Base-by-base conservation (phyloP, 2,113 vertebrate genomes). In the Solenodon paradoxus region DNA sequence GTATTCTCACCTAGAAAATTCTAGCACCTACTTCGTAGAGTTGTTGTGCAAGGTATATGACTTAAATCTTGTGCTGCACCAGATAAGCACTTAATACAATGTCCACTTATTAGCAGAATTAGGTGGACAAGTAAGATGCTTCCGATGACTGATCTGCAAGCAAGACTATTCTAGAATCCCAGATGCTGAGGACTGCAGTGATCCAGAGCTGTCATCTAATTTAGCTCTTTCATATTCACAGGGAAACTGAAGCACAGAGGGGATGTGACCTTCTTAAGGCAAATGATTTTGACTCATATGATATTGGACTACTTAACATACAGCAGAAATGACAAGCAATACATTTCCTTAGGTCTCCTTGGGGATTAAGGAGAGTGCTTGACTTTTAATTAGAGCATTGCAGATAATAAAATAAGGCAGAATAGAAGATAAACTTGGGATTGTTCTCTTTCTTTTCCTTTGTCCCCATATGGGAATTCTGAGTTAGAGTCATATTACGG, bases 351-450 rank as follows among this genome's bases (percentile, higher is more conserved):
- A 51, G 66, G 42, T 89, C 64, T 87, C 96, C 7, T 1, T 49
- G 75, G 92, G 64, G 64, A 90, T 90, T 91, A 51, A 40, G 57
- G 45, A 80, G 80, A 79, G 35, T 7, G 13, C 57, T 87, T 87
- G 82, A 71, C 57, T 95, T 96, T 96, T 94, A 81, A 74, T 96
- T 92, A 90, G 92, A 96, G 45, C 26, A 69, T 87, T 91, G 77
- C 35, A 89, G 74, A 64, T 82, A 69, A 42, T 92, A 91, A 82
- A 85, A 28, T 57, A 64, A 71, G 20, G 53, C 13, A 63, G 78
- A 57, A 74, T 91, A 75, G 68, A 79, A 74, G 59, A 26, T 24
- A n/a, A 79, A 24, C 69, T 64, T 59, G 8, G 51, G 19, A 22
- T 61, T 28, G 9, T 78, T 68, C 19, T 11, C 3, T 51, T 64